A percentile compares a stretch with the other conserved stretches of the same genome.
Evolutionary conservation across 2,797 vertebrate species (phyloP).

Genomic region (Anisognathus igniventris): DNA sequence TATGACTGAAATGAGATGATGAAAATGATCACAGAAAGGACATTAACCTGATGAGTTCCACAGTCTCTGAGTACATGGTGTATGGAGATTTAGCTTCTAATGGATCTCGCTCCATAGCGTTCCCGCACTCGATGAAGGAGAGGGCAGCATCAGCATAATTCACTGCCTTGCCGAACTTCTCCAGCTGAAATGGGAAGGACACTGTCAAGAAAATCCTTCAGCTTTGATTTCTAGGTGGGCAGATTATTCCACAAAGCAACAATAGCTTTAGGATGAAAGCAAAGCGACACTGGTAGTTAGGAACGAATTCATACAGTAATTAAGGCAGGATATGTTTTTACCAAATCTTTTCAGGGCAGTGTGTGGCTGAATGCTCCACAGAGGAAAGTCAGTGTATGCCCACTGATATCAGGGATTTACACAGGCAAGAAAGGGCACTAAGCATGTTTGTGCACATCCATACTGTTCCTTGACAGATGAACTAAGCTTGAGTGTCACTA

Average conservation of each 20-base stretch:
- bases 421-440: background rate
- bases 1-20: constrained; percentile 72
- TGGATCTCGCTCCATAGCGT: constrained; percentile 96
- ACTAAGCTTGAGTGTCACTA: background rate
- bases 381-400: background rate
- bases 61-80: constrained; percentile 98
- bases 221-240: constrained; percentile 5
- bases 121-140: constrained; percentile 96
- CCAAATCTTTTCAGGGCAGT: background rate
- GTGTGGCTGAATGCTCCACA: background rate
- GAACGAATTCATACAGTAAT: background rate
- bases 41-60: constrained; percentile 95
- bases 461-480: background rate
- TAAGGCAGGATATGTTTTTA: background rate
- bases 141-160: constrained; percentile 96
- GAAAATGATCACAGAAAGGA: constrained; percentile 72
- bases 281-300: rapidly evolving
- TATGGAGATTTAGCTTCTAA: constrained; percentile 96
- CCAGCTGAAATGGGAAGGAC: constrained; percentile 81
- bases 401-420: background rate
- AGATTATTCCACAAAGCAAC: background rate
- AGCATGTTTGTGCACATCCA: background rate
- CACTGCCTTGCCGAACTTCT: constrained; percentile 96
- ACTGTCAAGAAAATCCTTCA: background rate
- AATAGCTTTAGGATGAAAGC: background rate